Evolutionary conservation across 2,797 vertebrate genomes (phyloP).

Genomic region (Orientallactaga sibirica): DNA sequence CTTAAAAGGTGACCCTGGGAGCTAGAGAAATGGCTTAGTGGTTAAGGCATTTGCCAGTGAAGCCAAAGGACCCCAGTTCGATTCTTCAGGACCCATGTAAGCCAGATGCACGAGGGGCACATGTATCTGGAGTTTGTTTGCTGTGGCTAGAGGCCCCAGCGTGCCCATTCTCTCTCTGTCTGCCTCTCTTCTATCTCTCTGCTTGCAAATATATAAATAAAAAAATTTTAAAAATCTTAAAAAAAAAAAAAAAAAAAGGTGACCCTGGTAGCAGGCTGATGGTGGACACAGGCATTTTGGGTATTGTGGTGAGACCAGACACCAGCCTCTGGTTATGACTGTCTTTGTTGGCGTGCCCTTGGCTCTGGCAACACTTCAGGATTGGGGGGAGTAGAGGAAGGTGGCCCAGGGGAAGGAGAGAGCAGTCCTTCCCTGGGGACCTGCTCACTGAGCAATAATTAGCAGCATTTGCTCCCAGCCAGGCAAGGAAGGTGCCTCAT

Average conservation of each 20-base stretch:
- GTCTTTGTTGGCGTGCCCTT: not conserved
- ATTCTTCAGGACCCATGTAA: no score
- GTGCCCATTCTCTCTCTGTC: no score
- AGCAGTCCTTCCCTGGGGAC: slow-evolving; percentile 51
- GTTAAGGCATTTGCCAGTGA: no score
- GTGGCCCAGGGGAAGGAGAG: not conserved
- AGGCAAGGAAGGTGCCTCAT: slow-evolving; percentile 68
- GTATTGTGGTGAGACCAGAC: not conserved
- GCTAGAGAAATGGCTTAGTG: no score
- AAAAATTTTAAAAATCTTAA: no score
- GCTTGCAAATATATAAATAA: no score
- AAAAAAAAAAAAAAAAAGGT: not conserved
- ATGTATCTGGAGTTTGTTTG: no score
- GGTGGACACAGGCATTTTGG: fast-evolving
- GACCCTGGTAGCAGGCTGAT: not conserved
- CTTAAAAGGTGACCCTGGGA: not conserved
- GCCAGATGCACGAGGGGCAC: no score
- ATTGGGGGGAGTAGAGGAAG: not conserved
- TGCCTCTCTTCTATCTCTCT: no score
- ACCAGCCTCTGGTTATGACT: not conserved
- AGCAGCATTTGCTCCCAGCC: slow-evolving; percentile 32
- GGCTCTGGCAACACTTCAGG: not conserved
- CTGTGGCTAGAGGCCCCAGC: no score
- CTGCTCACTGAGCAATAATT: slow-evolving; percentile 59
- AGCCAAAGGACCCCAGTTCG: no score